A percentile compares a stretch with the other conserved stretches of the same genome.
These are phyloP conservation scores for Halocynthia aurantium DNA, from an alignment of 23 tunicate genomes.

Conservation along the genomic window DNA sequence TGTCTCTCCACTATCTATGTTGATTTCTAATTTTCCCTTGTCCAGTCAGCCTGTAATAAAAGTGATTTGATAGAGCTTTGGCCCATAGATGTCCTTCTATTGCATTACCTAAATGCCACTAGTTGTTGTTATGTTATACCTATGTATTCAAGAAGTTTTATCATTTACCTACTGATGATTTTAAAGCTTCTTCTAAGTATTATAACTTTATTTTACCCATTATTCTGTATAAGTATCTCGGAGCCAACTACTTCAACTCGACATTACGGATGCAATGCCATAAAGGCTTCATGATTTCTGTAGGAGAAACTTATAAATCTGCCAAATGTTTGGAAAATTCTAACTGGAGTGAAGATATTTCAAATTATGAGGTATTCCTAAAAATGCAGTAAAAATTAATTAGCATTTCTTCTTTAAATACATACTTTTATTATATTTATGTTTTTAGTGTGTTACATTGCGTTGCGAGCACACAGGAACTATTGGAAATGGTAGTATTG, in stretches of 20 bases:
- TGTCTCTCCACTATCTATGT: too few species aligned
- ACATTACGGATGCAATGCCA: constrained; percentile 31
- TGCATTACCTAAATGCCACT: too few species aligned
- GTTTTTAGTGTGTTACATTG: constrained; percentile 23
- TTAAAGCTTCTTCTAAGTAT: too few species aligned
- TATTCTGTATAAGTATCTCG: neutral
- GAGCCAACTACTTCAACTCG: constrained; percentile 31
- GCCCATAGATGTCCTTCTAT: too few species aligned
- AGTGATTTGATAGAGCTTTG: too few species aligned
- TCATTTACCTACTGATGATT: too few species aligned
- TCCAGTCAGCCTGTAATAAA: too few species aligned
- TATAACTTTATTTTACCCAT: too few species aligned
- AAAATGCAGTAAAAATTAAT: neutral
- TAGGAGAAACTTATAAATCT: constrained; percentile 12
- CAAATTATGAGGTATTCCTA: constrained; percentile 4
- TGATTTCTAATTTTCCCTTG: too few species aligned
- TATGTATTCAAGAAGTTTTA: too few species aligned
- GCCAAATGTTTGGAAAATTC: constrained; percentile 26
- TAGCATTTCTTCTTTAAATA: neutral
- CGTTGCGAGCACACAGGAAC: constrained; percentile 12
- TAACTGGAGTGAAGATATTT: constrained; percentile 26
- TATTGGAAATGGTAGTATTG: constrained; percentile 1
- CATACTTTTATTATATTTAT: neutral
- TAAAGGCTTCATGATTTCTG: constrained; percentile 28
- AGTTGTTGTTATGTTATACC: too few species aligned